A percentile compares a stretch with the other conserved stretches of the same genome.
These are phyloP conservation scores for Bombus picipes DNA, from an alignment of 1,140 invertebrate genomes.

Conservation along the genomic window DNA sequence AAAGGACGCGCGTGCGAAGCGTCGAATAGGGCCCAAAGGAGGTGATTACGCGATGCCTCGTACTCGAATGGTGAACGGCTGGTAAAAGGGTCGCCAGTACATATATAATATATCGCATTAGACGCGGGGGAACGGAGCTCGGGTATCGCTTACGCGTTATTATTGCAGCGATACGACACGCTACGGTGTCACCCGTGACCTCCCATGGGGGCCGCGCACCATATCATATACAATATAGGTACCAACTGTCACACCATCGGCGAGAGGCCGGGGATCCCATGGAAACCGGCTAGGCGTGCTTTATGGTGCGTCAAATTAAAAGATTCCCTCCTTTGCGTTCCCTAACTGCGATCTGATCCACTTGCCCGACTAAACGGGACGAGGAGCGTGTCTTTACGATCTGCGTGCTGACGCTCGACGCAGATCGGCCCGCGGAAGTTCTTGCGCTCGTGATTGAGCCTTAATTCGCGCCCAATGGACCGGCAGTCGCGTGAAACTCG, in stretches of 20 bases:
- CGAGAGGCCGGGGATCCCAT: constrained; percentile 62
- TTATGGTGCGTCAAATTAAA: constrained; percentile 84
- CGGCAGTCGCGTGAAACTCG: background rate
- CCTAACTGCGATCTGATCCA: constrained; percentile 78
- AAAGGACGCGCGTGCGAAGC: constrained; percentile 64
- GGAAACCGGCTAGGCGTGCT: constrained; percentile 80
- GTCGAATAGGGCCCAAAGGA: constrained; percentile 74
- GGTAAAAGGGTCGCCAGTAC: constrained; percentile 58
- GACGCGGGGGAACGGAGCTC: constrained; percentile 65
- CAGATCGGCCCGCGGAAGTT: background rate
- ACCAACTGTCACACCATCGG: constrained; percentile 77
- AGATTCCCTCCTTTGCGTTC: constrained; percentile 80
- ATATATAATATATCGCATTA: constrained; percentile 78
- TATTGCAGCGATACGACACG: constrained; percentile 82
- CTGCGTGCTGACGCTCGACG: background rate
- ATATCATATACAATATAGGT: constrained; percentile 78
- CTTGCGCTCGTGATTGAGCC: background rate
- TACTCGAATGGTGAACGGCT: constrained; percentile 24
- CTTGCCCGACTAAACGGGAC: constrained; percentile 35
- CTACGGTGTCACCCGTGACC: constrained; percentile 79
- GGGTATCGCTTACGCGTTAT: constrained; percentile 82
- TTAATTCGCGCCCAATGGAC: constrained; percentile 18
- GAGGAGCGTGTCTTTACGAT: constrained; percentile 26
- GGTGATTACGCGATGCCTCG: constrained; percentile 68
- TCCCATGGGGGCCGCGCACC: constrained; percentile 75